Percentiles rank a stretch among this genome's conserved stretches.
phyloP scores from a whole-genome alignment of 2,113 vertebrate genomes.

The Mellivora capensis region DNA sequence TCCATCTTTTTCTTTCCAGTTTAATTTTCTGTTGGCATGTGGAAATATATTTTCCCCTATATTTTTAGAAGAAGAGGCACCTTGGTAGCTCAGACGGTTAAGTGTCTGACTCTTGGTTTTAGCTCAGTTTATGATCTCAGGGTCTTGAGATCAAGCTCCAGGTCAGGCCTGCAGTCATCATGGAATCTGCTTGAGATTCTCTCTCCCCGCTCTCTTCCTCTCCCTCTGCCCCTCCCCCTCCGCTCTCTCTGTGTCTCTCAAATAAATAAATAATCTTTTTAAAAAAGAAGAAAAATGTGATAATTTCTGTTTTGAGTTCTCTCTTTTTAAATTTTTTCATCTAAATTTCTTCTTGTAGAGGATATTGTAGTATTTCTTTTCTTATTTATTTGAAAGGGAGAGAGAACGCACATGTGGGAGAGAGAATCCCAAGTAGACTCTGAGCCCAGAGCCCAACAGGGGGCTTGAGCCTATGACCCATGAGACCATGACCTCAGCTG shows the following conservation, averaged over 20 bases:
- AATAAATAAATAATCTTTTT: neutral
- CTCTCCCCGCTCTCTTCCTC: neutral
- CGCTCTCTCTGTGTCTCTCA: neutral
- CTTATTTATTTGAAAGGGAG: neutral
- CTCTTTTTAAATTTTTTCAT: neutral
- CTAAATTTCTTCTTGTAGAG: constrained; percentile 2
- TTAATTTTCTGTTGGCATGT: neutral
- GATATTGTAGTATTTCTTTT: neutral
- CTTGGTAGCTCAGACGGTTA: neutral
- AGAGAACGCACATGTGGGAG: neutral
- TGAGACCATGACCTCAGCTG: neutral
- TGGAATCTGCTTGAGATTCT: neutral
- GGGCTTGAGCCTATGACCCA: neutral
- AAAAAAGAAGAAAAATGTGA: neutral
- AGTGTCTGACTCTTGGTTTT: neutral
- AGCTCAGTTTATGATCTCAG: neutral
- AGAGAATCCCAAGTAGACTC: neutral
- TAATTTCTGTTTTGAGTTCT: neutral
- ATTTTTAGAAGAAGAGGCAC: neutral
- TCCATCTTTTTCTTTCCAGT: neutral
- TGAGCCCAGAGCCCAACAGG: neutral
- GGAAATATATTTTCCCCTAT: neutral
- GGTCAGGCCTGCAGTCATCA: neutral
- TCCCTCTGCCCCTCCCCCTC: neutral
- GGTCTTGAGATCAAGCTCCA: neutral